Base-by-base conservation (phyloP, 2,888 invertebrate species). In the Lithophane ornitopus region DNA sequence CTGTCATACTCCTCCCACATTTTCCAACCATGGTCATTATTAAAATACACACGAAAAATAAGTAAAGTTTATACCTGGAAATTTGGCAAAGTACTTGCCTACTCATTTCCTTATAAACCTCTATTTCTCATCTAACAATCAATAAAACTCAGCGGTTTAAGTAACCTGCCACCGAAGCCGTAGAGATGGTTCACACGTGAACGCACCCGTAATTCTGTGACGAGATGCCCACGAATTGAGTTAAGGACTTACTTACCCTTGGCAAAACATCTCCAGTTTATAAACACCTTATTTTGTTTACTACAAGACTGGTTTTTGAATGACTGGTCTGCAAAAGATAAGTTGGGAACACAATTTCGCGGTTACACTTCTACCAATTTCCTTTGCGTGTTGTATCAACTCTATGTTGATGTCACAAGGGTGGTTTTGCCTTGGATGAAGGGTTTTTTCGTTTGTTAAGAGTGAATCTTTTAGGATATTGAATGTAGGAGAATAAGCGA, bases 171-270 rank as follows among this genome's bases (percentile, higher is more conserved):
- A 84, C 81, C 82, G 62, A 79, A 56, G 49, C 87, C 84, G 76
- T 87, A 90, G 90, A 90, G 88, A 88, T 81, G 86, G 82, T 90
- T 91, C 89, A 89, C 91, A 89, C 90, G 77, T 95, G 94, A 95
- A 93, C 92, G 94, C 94, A 87, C 80, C 90, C 86, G 79, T 90
- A 87, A 89, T 74, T 85, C 81, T 75, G 89, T 94, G 95, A 95
- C 91, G 91, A 91, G 91, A 85, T 88, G 90, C 88, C 88, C 88
- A 88, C 90, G 92, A 93, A 95, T 94, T 92, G 92, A 90, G 90
- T 94, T 94, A 94, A 94, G 93, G 94, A 92, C 90, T 90, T 89
- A 84, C 86, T 87, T 80, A 81, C 80, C 70, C 62, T 71, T 62
- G 28, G 46, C 34, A 71, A 85, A 76, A 76, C 28, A 44, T 74